These are phyloP conservation scores for Euplexia lucipara DNA, from an alignment of 2,888 invertebrate species.

Conservation along the genomic window DNA sequence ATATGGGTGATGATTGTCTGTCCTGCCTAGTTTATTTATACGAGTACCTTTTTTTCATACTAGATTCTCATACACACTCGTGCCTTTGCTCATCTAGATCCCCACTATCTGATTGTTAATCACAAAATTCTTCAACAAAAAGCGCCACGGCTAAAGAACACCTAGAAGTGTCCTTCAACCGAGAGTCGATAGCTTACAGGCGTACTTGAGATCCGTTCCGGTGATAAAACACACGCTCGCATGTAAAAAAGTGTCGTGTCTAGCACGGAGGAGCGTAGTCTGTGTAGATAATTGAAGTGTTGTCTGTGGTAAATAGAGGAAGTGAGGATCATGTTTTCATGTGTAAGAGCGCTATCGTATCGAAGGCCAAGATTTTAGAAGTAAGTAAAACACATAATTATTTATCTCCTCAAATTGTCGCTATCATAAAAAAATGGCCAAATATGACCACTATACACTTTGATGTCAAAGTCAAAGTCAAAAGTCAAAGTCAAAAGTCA, in stretches of 20 bases:
- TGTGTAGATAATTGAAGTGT: constrained; percentile 58
- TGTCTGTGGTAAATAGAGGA: constrained; percentile 47
- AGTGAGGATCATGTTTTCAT: constrained; percentile 22
- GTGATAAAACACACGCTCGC: constrained; percentile 77
- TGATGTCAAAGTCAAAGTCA: too few species aligned
- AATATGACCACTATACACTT: too few species aligned
- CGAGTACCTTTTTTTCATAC: too few species aligned
- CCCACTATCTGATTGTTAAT: constrained; percentile 58
- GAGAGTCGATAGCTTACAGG: constrained; percentile 70
- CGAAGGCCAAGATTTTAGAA: too few species aligned
- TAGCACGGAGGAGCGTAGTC: constrained; percentile 38
- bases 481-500: too few species aligned
- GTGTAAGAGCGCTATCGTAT: neutral
- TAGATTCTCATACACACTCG: constrained; percentile 22
- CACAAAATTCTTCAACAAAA: constrained; percentile 58
- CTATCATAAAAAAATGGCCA: too few species aligned
- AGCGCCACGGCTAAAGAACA: constrained; percentile 58
- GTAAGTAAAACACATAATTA: too few species aligned
- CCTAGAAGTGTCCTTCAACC: constrained; percentile 64
- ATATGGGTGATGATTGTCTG: neutral
- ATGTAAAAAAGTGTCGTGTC: constrained; percentile 75
- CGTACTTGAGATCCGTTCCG: constrained; percentile 74
- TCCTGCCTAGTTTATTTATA: neutral
- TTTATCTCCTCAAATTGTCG: too few species aligned
- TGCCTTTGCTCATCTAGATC: constrained; percentile 35